Percentiles rank a stretch among this genome's conserved stretches.
Conservation (phyloP, 1,140 invertebrate species). For the Drosophila subobscura region DNA sequence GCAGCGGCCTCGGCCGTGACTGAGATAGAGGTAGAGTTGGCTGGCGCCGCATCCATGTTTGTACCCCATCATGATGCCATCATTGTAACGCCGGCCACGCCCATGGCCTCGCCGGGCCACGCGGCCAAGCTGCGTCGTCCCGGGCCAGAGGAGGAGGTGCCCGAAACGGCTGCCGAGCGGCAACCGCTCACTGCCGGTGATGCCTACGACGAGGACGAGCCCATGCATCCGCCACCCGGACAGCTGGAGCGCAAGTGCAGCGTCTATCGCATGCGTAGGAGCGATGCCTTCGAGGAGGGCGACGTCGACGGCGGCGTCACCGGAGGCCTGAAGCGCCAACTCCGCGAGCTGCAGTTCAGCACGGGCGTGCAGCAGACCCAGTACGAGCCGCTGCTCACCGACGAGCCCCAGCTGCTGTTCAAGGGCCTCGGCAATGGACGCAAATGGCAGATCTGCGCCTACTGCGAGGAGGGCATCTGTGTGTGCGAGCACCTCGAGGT, state of each 20-base stretch:
- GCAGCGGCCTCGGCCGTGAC: conserved; percentile 48
- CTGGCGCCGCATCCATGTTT: conserved; percentile 59
- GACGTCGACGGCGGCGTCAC: conserved; percentile 33
- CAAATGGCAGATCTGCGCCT: conserved; percentile 76
- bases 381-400: conserved; percentile 74
- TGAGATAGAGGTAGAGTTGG: conserved; percentile 50
- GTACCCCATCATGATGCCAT: conserved; percentile 77
- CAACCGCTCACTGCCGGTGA: conserved; percentile 64
- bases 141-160: conserved; percentile 49
- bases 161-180: conserved; percentile 54
- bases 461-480: conserved; percentile 83
- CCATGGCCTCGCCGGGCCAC: conserved; percentile 82
- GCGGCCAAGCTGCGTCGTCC: conserved; percentile 60
- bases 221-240: conserved; percentile 60
- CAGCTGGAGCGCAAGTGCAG: conserved; percentile 82
- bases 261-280: conserved; percentile 81
- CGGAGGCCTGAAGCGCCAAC: conserved; percentile 65
- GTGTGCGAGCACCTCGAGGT: conserved; percentile 83
- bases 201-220: conserved; percentile 65
- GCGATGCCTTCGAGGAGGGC: conserved; percentile 68
- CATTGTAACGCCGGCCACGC: conserved; percentile 83
- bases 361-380: conserved; percentile 64
- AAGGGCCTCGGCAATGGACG: conserved; percentile 73
- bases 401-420: conserved; percentile 75
- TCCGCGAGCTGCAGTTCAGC: conserved; percentile 75